Evolutionary conservation across 2,113 vertebrate species (phyloP), one percentile per base, ranked within the genome.

Genomic region (Cromileptes altivelis): DNA sequence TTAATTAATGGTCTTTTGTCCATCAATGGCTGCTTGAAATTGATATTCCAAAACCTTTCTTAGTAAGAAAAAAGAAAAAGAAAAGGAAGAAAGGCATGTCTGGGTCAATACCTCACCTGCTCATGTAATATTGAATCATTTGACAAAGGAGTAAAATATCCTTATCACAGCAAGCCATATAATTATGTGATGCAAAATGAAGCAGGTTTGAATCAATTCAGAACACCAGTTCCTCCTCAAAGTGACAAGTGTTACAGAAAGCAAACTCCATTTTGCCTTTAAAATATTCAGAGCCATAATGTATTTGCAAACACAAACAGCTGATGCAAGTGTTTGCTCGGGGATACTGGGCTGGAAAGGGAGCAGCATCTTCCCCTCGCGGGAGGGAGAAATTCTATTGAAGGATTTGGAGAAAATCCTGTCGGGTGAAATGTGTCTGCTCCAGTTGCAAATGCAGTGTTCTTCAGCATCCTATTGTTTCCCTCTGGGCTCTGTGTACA

Each of bases 371-470:
- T 80, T 81, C 64, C 49, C 80, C 89, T 74, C 19, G 40, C 4
- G 21, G 82, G 86, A 82, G 73, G 86, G 69, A 88, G 80, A 77
- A 83, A 93, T 92, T 90, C 80, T 88, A 89, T 82, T 85, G 78
- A 87, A 87, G 88, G 92, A 91, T 93, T 93, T 91, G 86, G 74
- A 87, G 87, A 86, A 91, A 89, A 92, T 87, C 87, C 89, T 82
- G 81, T 67, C 52, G 79, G 89, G 87, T 68, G 73, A 87, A 85
- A 78, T 82, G 78, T 79, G 86, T 86, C 85, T 87, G 88, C 90
- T 85, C 68, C 79, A 76, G 77, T 86, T 90, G 87, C 87, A 86
- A 86, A 91, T 83, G 83, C 79, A 75, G 76, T 70, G 71, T 88
- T 89, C 75, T 85, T 56, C 65, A 70, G 81, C 69, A 72, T 80